Base-by-base conservation (phyloP, 2,113 vertebrate species). In the Pycnonotus jocosus region DNA sequence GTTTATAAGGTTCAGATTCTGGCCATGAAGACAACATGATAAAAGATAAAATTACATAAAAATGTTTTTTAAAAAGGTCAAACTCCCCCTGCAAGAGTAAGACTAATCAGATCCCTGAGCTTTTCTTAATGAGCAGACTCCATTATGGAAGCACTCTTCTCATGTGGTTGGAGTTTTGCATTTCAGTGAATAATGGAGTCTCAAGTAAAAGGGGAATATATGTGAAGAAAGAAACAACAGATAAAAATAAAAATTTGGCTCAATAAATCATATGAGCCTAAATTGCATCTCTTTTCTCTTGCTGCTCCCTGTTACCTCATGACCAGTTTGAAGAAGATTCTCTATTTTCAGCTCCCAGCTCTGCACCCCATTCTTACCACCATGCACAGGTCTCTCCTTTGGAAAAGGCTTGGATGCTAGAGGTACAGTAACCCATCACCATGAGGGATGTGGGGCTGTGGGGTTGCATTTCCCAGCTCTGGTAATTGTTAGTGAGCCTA, bases 141-240 rank as follows among this genome's bases (percentile, higher is more conserved):
- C 50, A 70, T 33, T 57, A 83, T 24, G 4, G 15, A 40, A 28
- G 25, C 17, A 20, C 37, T 40, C 37, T 61, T 88, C 68, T 88
- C 61, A 47, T 13, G 27, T 22, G 21, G 48, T 7, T 85, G 25
- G 48, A 73, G 25, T 87, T 93, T 83, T 81, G 80, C 78, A 81
- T 82, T 94, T 82, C 13, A 11, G 70, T 86, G 71, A 95, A 79
- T 91, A 93, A 96, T 61, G 70, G 51, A 83, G 47, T 84, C 68
- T 89, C 28, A 71, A 60, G 30, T 25, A 71, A 64, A 95, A 48
- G 10, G 25, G 48, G 18, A 23, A 17, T 62, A 71, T 18, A 33
- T 3, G 64, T 12, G 47, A 82, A 70, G 47, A 82, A 83, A 50
- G 76, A 94, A 95, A 78, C 48, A 93, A 85, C 20, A 93, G 64